Conservation (phyloP, 2,888 invertebrate species). For the Meiosimyza platycephala region DNA sequence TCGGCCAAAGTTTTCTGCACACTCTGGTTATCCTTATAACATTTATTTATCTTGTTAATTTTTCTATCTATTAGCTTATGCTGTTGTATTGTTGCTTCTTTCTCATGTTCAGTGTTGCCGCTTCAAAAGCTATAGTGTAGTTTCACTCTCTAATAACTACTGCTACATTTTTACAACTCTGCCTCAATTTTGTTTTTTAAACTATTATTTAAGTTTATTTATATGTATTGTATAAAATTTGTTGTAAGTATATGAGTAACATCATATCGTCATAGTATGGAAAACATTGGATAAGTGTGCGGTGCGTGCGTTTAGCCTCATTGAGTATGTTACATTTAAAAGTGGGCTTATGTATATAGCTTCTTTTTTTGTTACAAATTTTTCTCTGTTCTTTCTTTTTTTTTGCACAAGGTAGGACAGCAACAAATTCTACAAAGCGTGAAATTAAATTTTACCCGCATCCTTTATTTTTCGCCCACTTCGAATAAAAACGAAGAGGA, state of each 20-base stretch:
- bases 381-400: neutral
- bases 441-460: constrained; percentile 49
- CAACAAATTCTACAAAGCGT: constrained; percentile 45
- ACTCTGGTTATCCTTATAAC: no score
- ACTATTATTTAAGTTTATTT: constrained; percentile 19
- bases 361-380: neutral
- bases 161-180: neutral
- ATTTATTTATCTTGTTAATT: neutral
- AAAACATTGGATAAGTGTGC: constrained; percentile 18
- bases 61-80: neutral
- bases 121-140: neutral
- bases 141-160: constrained; percentile 17
- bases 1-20: no score
- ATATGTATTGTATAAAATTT: constrained; percentile 1
- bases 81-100: neutral
- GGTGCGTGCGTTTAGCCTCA: constrained; percentile 2
- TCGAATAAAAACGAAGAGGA: constrained; percentile 33
- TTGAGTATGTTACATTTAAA: neutral
- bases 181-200: neutral
- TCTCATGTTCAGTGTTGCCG: neutral
- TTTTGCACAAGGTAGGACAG: neutral
- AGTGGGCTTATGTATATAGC: neutral
- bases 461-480: neutral
- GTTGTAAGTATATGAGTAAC: neutral
- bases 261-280: constrained; percentile 3